phyloP scores from a whole-genome alignment of 2,888 invertebrate genomes.

The Antitype chi region DNA sequence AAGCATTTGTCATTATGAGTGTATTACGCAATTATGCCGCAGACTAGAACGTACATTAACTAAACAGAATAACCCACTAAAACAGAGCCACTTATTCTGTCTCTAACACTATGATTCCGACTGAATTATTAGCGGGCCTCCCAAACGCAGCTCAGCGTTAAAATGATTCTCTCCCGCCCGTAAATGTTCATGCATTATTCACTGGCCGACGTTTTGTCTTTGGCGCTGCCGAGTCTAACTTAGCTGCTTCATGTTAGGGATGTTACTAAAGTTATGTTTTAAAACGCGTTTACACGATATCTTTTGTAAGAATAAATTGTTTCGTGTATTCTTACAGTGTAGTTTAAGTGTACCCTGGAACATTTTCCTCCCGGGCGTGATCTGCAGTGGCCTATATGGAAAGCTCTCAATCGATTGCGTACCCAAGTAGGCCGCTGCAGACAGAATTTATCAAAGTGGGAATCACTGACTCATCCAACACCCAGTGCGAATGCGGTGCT shows the following conservation, averaged over 20 bases:
- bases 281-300: neutral
- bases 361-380: too few relatives aligned
- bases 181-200: slow-evolving; percentile 76
- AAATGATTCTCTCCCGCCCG: slow-evolving; percentile 72
- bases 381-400: too few relatives aligned
- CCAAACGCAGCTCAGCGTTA: slow-evolving; percentile 55
- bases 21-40: too few relatives aligned
- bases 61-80: neutral
- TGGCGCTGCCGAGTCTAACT: slow-evolving; percentile 18
- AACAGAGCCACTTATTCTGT: slow-evolving; percentile 12
- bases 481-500: too few relatives aligned
- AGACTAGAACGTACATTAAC: neutral
- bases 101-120: slow-evolving; percentile 38
- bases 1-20: neutral
- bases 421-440: too few relatives aligned
- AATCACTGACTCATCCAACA: too few relatives aligned
- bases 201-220: slow-evolving; percentile 68
- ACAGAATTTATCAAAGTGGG: too few relatives aligned
- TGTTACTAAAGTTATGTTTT: slow-evolving; percentile 6
- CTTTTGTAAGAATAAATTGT: neutral
- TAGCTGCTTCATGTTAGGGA: slow-evolving; percentile 8
- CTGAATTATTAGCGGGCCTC: slow-evolving; percentile 45
- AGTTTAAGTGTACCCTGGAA: too few relatives aligned
- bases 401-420: too few relatives aligned
- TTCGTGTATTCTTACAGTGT: neutral